These are phyloP conservation scores for Tinamus major DNA, from an alignment of 2,797 vertebrate genomes.

Conservation along the genomic window DNA sequence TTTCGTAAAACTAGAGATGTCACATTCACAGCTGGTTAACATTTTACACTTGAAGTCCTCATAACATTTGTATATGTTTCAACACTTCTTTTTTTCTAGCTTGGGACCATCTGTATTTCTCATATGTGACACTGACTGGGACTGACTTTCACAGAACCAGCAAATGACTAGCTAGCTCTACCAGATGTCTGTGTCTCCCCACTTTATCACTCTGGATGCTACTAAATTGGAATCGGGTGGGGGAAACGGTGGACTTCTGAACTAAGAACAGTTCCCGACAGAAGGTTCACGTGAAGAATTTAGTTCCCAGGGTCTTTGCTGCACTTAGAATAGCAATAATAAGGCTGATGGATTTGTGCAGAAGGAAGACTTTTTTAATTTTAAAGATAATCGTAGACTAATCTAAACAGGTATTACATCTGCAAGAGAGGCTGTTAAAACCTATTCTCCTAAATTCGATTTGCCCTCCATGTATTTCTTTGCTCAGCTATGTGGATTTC, in stretches of 20 bases:
- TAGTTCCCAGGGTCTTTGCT: slow-evolving; percentile 23
- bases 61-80: slow-evolving; percentile 64
- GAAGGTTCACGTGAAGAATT: slow-evolving; percentile 44
- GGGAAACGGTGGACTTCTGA: slow-evolving; percentile 35
- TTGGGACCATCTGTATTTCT: slow-evolving; percentile 61
- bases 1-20: slow-evolving; percentile 56
- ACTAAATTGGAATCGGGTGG: slow-evolving; percentile 60
- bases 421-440: slow-evolving; percentile 14
- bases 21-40: slow-evolving; percentile 57
- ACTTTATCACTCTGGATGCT: slow-evolving; percentile 37
- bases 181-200: slow-evolving; percentile 62
- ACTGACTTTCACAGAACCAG: slow-evolving; percentile 62
- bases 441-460: neutral
- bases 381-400: slow-evolving; percentile 28
- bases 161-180: slow-evolving; percentile 61
- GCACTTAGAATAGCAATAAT: slow-evolving; percentile 36
- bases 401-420: slow-evolving; percentile 36
- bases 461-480: slow-evolving; percentile 29
- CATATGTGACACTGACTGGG: slow-evolving; percentile 57
- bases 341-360: slow-evolving; percentile 18
- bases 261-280: neutral
- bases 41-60: slow-evolving; percentile 61
- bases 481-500: neutral
- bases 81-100: slow-evolving; percentile 27
- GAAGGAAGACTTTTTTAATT: neutral